Evolutionary conservation across 2,113 vertebrate genomes (phyloP), one percentile per base, ranked within the genome.

Genomic region (Stomatorhinus ivindoensis): DNA sequence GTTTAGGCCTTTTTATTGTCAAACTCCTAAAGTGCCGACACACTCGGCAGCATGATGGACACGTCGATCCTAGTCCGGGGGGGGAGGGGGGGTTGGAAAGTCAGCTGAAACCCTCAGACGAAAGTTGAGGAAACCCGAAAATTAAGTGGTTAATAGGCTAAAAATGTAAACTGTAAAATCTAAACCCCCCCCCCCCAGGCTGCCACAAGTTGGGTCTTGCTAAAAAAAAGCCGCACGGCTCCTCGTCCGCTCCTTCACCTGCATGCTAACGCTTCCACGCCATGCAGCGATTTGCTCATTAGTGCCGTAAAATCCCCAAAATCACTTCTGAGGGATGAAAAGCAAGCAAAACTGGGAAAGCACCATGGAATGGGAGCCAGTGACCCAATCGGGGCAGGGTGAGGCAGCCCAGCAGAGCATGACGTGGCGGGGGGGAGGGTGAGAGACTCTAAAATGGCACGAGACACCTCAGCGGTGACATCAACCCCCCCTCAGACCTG

Each of bases 401-500:
- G 21, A 50, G n/a, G 44, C 24, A 53, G 27, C 24, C n/a, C 13
- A 55, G 47, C 10, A 65, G 53, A 27, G 58, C 42, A 10, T 48
- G 87, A 83, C n/a, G 87, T 17, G 89, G 1, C 47, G 88, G 89
- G 91, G 87, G 51, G 6, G 7, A 89, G 87, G 35, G 19, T 0
- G 17, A 5, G 17, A 5, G 19, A 51, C 87, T 10, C 55, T 42
- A 53, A 31, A 84, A 42, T 88, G 89, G 88, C 90, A 94, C 88
- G 42, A 91, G 91, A 92, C 92, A 91, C 92, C 94, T 94, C 91
- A 90, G 87, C n/a, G 58, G 91, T 95, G 95, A 95, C 94, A 95
- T 95, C 94, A 92, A 90, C 91, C 90, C 91, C 91, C 61, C 82
- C 24, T 51, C 92, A 95, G 94, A 95, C 95, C 92, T 96, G 91